Evolutionary conservation across 2,797 vertebrate species (phyloP), one percentile per base, ranked within the genome.

Genomic region (Ispidina lecontei): DNA sequence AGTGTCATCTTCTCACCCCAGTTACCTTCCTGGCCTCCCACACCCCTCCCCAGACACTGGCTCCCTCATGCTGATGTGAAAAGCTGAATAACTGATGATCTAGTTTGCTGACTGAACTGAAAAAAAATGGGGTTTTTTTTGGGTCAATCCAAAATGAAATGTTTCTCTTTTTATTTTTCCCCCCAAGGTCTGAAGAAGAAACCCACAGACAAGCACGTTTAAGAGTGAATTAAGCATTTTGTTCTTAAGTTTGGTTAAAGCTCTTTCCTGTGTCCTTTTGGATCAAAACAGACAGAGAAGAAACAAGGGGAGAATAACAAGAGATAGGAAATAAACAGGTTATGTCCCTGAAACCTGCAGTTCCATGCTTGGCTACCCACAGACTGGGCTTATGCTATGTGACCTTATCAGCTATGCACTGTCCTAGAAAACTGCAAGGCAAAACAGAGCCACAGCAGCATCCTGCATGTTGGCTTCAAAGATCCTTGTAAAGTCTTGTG

Each of bases 41-140:
- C 52, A 9, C 7, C 41, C 44, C 14, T 63, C 29, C 17, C 29
- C 46, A 82, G 68, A 13, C 21, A 44, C 37, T 17, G 28, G 11
- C 26, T 88, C 37, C 19, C 37, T 90, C 60, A 18, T 15, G 8
- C n/a, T 69, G 85, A 55, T 84, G 35, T 79, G 88, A 74, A 78
- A 55, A 2, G 6, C 44, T 86, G 88, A 91, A 93, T 87, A 76
- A 87, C 54, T 93, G 78, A 86, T 89, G 37, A 55, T 72, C 60
- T 54, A 14, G 16, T 88, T 80, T 85, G 80, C 64, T 86, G 80
- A 54, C 76, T 72, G 80, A 73, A 72, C 51, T 79, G 46, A 72
- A 83, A 90, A 90, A 69, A 62, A 39, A 39, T 14, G 37, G 0
- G 2, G 5, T 0, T 0, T 10, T 49, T 58, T 63, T 77, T 25